Conservation (phyloP, 2,797 vertebrate species). For the Xenops minutus region DNA sequence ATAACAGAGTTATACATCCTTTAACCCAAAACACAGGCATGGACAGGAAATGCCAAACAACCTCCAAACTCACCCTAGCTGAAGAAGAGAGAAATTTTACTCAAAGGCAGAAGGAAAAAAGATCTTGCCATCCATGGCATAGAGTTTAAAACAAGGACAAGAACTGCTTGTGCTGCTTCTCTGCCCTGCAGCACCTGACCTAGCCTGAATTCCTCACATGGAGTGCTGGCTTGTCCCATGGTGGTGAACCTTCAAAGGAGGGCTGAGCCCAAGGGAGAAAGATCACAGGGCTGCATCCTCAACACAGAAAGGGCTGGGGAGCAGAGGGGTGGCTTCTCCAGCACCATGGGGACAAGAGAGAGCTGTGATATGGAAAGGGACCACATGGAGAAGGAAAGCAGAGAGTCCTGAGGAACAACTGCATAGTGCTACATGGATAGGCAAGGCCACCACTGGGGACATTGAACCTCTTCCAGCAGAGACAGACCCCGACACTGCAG, state of each 20-base stretch:
- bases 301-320: not conserved
- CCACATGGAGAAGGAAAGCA: not conserved
- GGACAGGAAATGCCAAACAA: not conserved
- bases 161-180: not conserved
- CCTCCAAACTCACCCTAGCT: not conserved
- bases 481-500: not conserved
- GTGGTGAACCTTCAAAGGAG: not conserved
- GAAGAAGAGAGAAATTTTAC: not conserved
- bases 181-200: not conserved
- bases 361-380: not conserved
- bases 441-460: not conserved
- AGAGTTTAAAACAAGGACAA: not conserved
- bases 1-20: not conserved
- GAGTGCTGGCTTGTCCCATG: not conserved
- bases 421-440: rapidly evolving
- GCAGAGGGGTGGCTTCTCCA: not conserved
- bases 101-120: not conserved
- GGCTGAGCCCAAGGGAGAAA: not conserved
- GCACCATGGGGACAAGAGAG: rapidly evolving
- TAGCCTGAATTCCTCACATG: rapidly evolving
- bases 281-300: not conserved
- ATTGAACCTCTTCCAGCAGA: not conserved
- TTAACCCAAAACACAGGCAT: not conserved
- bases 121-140: not conserved
- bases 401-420: not conserved